These are phyloP conservation scores for Eilema depressum DNA, from an alignment of 2,888 invertebrate genomes.

Conservation along the genomic window DNA sequence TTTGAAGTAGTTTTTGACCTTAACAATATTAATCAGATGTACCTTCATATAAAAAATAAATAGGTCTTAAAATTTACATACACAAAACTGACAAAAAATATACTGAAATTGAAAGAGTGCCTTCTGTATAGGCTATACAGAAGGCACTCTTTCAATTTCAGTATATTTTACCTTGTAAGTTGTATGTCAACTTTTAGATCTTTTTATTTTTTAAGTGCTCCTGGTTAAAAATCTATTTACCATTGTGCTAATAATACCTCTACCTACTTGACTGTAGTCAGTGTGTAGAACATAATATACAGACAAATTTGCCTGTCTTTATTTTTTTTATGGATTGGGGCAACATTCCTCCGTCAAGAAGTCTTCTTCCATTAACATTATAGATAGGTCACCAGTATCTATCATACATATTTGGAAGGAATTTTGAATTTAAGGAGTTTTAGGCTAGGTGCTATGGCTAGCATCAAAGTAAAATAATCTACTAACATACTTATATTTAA, in stretches of 20 bases:
- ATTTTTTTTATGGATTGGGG: not conserved
- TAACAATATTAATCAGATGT: not conserved
- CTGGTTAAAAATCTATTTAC: not conserved
- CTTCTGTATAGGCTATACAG: too few species aligned
- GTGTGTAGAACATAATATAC: too few species aligned
- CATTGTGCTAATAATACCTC: not conserved
- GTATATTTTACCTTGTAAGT: too few species aligned
- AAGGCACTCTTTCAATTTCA: too few species aligned
- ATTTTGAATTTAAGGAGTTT: not conserved
- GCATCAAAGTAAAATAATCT: too few species aligned
- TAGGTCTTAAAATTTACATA: too few species aligned
- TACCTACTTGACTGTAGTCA: not conserved
- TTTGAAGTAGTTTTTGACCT: not conserved
- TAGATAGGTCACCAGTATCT: not conserved
- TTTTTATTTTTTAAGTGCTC: too few species aligned
- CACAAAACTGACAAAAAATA: too few species aligned
- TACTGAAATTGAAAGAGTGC: too few species aligned
- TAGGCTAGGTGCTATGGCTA: not conserved
- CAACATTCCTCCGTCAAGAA: not conserved
- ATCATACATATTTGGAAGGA: not conserved
- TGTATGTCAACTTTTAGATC: too few species aligned
- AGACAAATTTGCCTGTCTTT: too few species aligned
- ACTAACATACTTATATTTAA: slow-evolving; percentile 4
- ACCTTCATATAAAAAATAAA: not conserved
- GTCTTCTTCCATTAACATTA: not conserved